Base-by-base conservation (phyloP, 2,888 invertebrate species). In the Isoperla grammatica region DNA sequence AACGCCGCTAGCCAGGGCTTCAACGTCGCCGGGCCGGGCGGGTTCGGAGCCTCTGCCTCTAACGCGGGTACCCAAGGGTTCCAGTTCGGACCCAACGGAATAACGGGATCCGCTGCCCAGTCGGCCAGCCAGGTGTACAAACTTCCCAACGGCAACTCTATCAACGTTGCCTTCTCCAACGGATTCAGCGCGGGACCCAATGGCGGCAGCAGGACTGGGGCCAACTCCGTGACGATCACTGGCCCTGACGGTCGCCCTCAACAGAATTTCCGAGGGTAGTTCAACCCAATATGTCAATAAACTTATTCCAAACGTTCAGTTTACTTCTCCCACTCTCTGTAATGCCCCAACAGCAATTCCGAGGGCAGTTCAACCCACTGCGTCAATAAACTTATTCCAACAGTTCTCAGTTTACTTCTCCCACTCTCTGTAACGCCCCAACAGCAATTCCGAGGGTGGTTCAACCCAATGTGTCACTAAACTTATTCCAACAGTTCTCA, bases 121-220 rank as follows among this genome's bases (percentile, higher is more conserved):
- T 73, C 76, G 0, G 70, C 70, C 12, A 72, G 71, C 50, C 76
- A 75, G 64, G 69, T 69, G 2, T 77, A 71, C 56, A 67, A 67
- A 1, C 66, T 77, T 19, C 76, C 76, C 22, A 73, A 74, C 65
- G 76, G 76, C 5, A 71, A 76, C 58, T 71, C 71, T 2, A 65
- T 77, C 1, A 74, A 73, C 60, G 70, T 78, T 29, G 69, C 73
- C 1, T 71, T 71, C 49, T 69, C 73, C 2, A 74, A 73, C 60
- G 72, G 69, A 48, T 74, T 74, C 64, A 69, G 73, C 37, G 69
- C 71, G 48, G 72, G 53, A 4, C 19, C 39, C 11, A 53, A 53
- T 19, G 53, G 53, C 1, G 53, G 37, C 17, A 39, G 39, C 17
- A 35, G 37, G 17, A 53, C 19, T 8, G 53, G 37, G 12, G 39